Percentiles rank a stretch among this genome's conserved stretches.
Evolutionary conservation across 2,888 invertebrate genomes (phyloP).

Genomic region (Homarus gammarus): DNA sequence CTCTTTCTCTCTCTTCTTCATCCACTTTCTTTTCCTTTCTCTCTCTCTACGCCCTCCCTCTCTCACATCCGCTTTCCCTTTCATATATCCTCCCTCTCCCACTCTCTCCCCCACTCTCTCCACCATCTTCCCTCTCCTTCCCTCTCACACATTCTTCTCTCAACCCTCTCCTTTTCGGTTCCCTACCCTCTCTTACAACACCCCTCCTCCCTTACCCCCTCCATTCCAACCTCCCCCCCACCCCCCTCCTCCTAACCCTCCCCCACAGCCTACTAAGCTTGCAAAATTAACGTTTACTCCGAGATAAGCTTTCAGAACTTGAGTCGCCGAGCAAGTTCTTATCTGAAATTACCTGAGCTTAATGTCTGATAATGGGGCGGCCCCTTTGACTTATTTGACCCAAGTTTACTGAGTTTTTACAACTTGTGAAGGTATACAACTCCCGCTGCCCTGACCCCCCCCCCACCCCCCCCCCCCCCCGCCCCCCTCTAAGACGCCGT

Average conservation of each 20-base stretch:
- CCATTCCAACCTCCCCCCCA: not conserved
- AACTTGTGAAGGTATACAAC: constrained; percentile 32
- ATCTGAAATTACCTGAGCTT: constrained; percentile 63
- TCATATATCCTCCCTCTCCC: too few relatives aligned
- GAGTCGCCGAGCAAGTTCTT: constrained; percentile 41
- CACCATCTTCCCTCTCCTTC: not conserved
- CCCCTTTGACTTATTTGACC: constrained; percentile 65
- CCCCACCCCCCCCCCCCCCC: too few relatives aligned
- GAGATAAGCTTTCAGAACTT: constrained; percentile 67
- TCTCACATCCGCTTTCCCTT: too few relatives aligned
- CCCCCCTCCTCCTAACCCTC: not conserved
- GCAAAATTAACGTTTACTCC: constrained; percentile 58
- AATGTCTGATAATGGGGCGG: constrained; percentile 61
- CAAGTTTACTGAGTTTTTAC: constrained; percentile 53
- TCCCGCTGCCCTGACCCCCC: not conserved
- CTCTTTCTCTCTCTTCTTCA: too few relatives aligned
- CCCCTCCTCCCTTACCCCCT: not conserved
- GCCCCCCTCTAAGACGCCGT: too few relatives aligned
- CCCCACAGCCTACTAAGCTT: constrained; percentile 11
- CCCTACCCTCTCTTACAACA: not conserved
- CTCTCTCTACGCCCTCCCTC: too few relatives aligned
- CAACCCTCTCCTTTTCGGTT: too few relatives aligned
- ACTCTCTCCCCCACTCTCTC: too few relatives aligned
- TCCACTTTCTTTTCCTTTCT: too few relatives aligned
- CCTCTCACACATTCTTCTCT: not conserved